Conservation (phyloP, 1,140 invertebrate genomes). For the Cotesia glomerata region DNA sequence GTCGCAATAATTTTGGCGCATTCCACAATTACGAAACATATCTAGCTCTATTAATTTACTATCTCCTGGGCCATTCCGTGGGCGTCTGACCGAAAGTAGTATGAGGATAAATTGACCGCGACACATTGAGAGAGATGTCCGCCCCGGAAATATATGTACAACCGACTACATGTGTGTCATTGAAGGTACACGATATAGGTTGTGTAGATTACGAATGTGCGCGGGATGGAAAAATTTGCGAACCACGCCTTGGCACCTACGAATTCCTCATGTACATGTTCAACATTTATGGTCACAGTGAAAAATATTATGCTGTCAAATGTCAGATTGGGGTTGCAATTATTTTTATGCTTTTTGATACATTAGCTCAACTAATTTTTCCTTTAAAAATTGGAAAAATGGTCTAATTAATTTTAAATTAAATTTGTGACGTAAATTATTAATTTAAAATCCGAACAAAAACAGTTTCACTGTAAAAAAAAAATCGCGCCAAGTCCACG, state of each 20-base stretch:
- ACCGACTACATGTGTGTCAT: background rate
- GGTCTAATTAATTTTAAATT: too few relatives aligned
- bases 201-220: background rate
- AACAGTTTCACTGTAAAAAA: too few relatives aligned
- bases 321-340: background rate
- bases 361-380: too few relatives aligned
- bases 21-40: background rate
- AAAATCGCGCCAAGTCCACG: too few relatives aligned
- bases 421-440: too few relatives aligned
- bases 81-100: background rate
- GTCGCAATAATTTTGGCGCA: background rate
- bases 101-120: constrained; percentile 13
- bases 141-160: constrained; percentile 3
- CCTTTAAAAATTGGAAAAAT: too few relatives aligned
- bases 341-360: background rate
- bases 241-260: background rate
- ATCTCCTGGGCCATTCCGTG: background rate
- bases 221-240: background rate
- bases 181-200: too few relatives aligned
- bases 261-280: background rate
- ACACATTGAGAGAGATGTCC: background rate
- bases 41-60: too few relatives aligned
- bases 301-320: background rate
- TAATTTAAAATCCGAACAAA: too few relatives aligned
- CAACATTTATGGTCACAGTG: background rate